phyloP scores from a whole-genome alignment of 2,113 vertebrate species.

The Aviceda subcristata region DNA sequence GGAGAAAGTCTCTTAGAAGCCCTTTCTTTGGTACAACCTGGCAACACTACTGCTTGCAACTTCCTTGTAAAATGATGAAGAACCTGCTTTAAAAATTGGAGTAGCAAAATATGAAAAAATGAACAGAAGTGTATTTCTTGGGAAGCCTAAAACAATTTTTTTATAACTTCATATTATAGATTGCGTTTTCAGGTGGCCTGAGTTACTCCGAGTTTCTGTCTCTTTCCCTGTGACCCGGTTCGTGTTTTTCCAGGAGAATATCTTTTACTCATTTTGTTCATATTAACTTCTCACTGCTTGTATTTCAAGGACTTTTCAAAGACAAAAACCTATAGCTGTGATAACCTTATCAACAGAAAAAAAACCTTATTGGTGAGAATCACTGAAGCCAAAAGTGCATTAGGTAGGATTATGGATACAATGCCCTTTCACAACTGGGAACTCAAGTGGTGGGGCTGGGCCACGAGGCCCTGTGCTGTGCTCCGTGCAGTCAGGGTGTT shows the following conservation, averaged over 20 bases:
- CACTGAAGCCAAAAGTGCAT: background rate
- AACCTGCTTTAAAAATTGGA: background rate
- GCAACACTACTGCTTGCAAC: accelerated
- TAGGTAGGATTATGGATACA: background rate
- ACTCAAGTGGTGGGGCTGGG: background rate
- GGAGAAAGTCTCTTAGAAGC: background rate
- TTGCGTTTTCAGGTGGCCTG: background rate
- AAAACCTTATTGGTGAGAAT: background rate
- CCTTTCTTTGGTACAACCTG: background rate
- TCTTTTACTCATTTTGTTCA: background rate
- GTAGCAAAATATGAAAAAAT: background rate
- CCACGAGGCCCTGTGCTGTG: background rate
- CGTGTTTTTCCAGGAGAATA: background rate
- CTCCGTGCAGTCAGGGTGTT: background rate
- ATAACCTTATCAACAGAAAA: background rate
- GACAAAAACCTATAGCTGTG: background rate
- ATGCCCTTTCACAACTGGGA: background rate
- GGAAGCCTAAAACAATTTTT: background rate
- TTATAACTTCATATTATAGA: background rate
- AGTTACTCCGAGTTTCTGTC: background rate
- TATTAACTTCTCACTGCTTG: background rate
- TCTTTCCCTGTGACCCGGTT: background rate
- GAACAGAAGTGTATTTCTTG: background rate
- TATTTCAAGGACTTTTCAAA: background rate
- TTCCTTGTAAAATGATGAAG: background rate